Evolutionary conservation across 2,797 vertebrate species (phyloP).

Genomic region (Molossus molossus): DNA sequence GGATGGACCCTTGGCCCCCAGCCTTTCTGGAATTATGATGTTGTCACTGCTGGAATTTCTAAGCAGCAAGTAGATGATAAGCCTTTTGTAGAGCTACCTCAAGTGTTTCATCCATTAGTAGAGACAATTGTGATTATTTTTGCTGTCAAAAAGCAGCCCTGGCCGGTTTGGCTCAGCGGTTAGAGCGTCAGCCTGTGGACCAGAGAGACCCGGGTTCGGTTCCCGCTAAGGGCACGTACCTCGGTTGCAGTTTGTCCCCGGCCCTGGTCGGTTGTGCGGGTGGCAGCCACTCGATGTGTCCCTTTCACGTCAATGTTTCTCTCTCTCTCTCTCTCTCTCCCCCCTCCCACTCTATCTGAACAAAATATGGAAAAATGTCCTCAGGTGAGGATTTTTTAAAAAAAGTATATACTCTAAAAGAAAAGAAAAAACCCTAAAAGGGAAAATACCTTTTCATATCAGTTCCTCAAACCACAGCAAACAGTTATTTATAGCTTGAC

Average conservation of each 20-base stretch:
- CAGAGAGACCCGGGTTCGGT: too few species aligned
- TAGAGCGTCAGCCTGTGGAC: too few species aligned
- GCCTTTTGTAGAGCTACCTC: not conserved
- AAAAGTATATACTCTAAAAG: not conserved
- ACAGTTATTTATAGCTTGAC: conserved; percentile 25
- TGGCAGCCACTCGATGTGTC: too few species aligned
- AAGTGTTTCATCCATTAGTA: conserved; percentile 42
- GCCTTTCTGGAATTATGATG: conserved; percentile 31
- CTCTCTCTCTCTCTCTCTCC: too few species aligned
- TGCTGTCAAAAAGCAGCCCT: not conserved
- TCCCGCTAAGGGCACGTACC: too few species aligned
- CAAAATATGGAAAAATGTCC: too few species aligned
- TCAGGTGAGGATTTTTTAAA: too few species aligned
- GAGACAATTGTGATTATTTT: conserved; percentile 19
- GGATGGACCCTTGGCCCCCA: not conserved
- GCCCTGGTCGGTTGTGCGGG: too few species aligned
- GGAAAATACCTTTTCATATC: conserved; percentile 37
- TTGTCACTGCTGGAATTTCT: conserved; percentile 40
- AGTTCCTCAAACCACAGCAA: conserved; percentile 30
- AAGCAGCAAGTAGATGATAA: not conserved
- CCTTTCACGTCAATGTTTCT: too few species aligned
- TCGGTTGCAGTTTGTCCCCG: too few species aligned
- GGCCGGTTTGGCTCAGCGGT: too few species aligned
- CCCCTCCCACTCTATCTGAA: too few species aligned
- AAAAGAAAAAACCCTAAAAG: not conserved